Conservation (phyloP, 2,113 vertebrate genomes). For the Turnix velox region DNA sequence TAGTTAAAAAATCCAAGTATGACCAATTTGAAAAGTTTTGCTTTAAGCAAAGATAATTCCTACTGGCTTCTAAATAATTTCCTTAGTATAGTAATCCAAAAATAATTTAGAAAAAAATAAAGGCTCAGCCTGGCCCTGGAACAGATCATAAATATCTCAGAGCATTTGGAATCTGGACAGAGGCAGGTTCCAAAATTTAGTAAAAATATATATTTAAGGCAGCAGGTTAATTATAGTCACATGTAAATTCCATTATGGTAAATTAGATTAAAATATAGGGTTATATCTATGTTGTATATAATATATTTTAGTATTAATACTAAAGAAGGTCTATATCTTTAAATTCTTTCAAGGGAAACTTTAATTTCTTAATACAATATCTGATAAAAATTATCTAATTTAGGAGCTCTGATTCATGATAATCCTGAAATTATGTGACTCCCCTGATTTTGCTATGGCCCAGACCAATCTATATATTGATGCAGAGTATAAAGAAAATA, state of each 20-base stretch:
- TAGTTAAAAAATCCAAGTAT: background rate
- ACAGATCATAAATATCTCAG: background rate
- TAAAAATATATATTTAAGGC: fast-evolving
- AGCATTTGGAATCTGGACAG: background rate
- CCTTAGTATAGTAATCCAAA: background rate
- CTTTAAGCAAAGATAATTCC: background rate
- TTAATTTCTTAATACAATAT: background rate
- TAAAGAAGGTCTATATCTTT: background rate
- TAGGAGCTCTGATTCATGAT: background rate
- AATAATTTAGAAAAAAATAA: background rate
- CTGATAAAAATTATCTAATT: background rate
- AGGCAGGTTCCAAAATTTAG: background rate
- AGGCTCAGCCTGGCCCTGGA: background rate
- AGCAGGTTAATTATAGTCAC: background rate
- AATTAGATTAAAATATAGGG: background rate
- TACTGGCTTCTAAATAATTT: background rate
- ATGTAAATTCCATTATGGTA: background rate
- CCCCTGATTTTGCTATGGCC: background rate
- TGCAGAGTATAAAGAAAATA: too few relatives aligned
- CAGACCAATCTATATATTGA: background rate
- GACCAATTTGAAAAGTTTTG: background rate
- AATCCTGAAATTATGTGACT: background rate
- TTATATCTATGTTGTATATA: background rate
- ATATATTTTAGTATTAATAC: background rate
- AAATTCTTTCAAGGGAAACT: background rate